These are phyloP conservation scores for Galerucella nymphaeae DNA, from an alignment of 2,888 invertebrate genomes.

Conservation along the genomic window DNA sequence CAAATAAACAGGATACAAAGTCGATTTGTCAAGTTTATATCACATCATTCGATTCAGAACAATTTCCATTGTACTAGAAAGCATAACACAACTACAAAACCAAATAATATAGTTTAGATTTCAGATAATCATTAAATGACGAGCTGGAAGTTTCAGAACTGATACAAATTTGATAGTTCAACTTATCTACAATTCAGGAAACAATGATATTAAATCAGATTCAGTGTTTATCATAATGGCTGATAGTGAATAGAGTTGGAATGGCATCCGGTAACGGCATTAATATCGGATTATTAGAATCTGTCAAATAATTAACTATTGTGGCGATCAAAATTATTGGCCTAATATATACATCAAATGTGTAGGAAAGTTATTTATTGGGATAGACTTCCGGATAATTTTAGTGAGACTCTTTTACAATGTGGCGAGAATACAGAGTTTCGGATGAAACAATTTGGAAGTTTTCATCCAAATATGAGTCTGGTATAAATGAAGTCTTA, in stretches of 20 bases:
- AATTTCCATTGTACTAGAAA: constrained; percentile 17
- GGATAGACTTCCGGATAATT: not conserved
- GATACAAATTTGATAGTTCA: constrained; percentile 35
- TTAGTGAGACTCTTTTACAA: not conserved
- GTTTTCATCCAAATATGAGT: too few relatives aligned
- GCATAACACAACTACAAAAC: constrained; percentile 14
- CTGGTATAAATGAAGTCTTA: too few relatives aligned
- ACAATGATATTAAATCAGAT: constrained; percentile 35
- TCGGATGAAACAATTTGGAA: too few relatives aligned
- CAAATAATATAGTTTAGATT: constrained; percentile 29
- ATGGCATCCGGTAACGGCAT: constrained; percentile 29
- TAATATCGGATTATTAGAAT: constrained; percentile 30
- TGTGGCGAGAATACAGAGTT: too few relatives aligned
- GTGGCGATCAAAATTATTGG: constrained; percentile 2
- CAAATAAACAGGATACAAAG: not conserved
- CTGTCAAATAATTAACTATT: constrained; percentile 32
- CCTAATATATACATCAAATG: not conserved
- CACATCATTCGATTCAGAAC: not conserved
- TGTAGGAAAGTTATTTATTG: not conserved
- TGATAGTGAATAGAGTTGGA: constrained; percentile 14
- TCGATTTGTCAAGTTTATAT: constrained; percentile 9
- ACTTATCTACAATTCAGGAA: constrained; percentile 35
- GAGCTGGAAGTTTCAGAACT: constrained; percentile 29
- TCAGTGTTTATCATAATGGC: constrained; percentile 36
- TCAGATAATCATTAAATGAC: constrained; percentile 29